Base-by-base conservation (phyloP, 2,797 vertebrate genomes). In the Spea hammondii region DNA sequence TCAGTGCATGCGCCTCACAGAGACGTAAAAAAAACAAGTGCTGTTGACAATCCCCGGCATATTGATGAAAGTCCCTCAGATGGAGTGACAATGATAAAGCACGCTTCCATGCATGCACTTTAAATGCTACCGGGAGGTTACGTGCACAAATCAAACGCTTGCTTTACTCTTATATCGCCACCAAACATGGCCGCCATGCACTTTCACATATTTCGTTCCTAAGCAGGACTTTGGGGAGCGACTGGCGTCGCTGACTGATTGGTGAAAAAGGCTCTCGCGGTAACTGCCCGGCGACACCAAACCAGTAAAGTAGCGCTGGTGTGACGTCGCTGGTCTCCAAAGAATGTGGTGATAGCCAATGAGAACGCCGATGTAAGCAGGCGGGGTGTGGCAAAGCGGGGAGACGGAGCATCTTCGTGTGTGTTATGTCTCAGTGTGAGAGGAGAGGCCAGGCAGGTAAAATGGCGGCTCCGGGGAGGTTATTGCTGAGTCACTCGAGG, bases 381-480 rank as follows among this genome's bases (percentile, higher is more conserved):
- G 53, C 4, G 72, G 9, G 66, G 67, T 50, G 72, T 65, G 57
- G 9, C 64, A 14, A 9, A 8, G 13, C 11, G 4, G 49, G 6
- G 71, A 60, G 6, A 5, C 3, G 70, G 8, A 50, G 44, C 4
- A 11, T 1, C 57, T 65, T 13, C 17, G 2, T 32, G 32, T 6
- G 67, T 65, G 8, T 48, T 57, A 17, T 44, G 55, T 12, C 79
- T 76, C 70, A 60, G 68, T 81, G 54, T 64, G 64, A 48, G 48
- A 72, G 48, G 69, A 72, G 69, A 53, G 32, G 74, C 48, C 5
- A 45, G 55, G 69, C 64, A 81, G 73, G 79, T 81, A 81, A 81
- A 68, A 81, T 81, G 79, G 79, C 79, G 69, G 64, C 13, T 5
- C 0, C 10, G 5, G 4, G 48, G 45, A 8, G 45, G 5, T 8